These are phyloP conservation scores for Sarcophaga subvicina DNA, from an alignment of 2,888 invertebrate species.

Conservation along the genomic window DNA sequence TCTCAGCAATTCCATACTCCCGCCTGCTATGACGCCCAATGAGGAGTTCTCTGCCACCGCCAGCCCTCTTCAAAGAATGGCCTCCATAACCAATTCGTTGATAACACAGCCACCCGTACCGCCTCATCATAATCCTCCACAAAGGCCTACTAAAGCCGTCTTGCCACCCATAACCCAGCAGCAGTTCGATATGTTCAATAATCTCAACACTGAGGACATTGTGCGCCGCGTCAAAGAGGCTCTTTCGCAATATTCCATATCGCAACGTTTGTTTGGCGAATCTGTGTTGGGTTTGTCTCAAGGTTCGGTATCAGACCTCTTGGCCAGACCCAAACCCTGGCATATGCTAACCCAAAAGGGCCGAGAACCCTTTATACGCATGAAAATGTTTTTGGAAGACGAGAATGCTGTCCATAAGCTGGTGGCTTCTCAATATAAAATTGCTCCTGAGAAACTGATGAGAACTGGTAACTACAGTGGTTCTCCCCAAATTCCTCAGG, in stretches of 20 bases:
- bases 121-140: slow-evolving; percentile 91
- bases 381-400: slow-evolving; percentile 99
- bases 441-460: slow-evolving; percentile 98
- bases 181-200: slow-evolving; percentile 98
- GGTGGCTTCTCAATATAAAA: slow-evolving; percentile 98
- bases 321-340: slow-evolving; percentile 99
- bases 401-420: slow-evolving; percentile 97
- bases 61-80: slow-evolving; percentile 98
- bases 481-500: slow-evolving; percentile 87
- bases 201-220: slow-evolving; percentile 98
- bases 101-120: slow-evolving; percentile 95
- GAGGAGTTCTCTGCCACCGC: slow-evolving; percentile 95
- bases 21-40: slow-evolving; percentile 91
- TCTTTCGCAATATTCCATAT: slow-evolving; percentile 97
- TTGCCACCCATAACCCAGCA: slow-evolving; percentile 99
- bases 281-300: slow-evolving; percentile 98
- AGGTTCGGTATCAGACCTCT: slow-evolving; percentile 97
- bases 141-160: slow-evolving; percentile 96
- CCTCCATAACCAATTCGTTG: slow-evolving; percentile 97
- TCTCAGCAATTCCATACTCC: slow-evolving; percentile 91
- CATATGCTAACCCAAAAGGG: slow-evolving; percentile 99
- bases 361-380: slow-evolving; percentile 97
- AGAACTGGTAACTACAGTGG: slow-evolving; percentile 96
- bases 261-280: slow-evolving; percentile 98
- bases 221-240: slow-evolving; percentile 98